Percentiles rank a stretch among this genome's conserved stretches.
These are phyloP conservation scores for Galago senegalensis DNA, from an alignment of 2,797 vertebrate species.

Conservation along the genomic window DNA sequence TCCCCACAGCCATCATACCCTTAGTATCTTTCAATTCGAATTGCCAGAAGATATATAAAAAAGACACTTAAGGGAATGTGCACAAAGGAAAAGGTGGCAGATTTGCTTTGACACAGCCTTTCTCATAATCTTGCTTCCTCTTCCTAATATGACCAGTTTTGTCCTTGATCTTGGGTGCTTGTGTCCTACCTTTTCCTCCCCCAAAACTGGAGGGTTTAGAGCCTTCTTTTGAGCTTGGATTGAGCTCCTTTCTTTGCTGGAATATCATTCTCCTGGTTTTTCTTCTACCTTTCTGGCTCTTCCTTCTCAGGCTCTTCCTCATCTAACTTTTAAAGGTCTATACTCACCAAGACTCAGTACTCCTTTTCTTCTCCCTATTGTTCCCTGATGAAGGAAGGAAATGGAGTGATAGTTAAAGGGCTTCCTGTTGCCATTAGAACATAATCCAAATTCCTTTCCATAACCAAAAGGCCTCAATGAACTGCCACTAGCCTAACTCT, in stretches of 20 bases:
- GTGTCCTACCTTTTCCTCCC: neutral
- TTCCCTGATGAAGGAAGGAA: neutral
- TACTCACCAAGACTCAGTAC: conserved; percentile 10
- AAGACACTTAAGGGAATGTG: neutral
- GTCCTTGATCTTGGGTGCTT: neutral
- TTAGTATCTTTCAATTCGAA: neutral
- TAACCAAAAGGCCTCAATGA: neutral
- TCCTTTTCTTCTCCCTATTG: conserved; percentile 33
- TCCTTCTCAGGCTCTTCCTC: neutral
- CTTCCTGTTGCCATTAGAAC: neutral
- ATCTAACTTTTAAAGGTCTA: neutral
- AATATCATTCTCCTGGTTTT: neutral
- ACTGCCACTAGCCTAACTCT: neutral
- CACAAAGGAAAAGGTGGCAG: conserved; percentile 10
- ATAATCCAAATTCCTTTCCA: conserved; percentile 14
- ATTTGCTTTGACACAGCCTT: neutral
- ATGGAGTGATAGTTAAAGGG: neutral
- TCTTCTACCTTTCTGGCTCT: neutral
- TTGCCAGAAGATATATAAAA: neutral
- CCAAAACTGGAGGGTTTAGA: neutral
- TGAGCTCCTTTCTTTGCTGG: neutral
- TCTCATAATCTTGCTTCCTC: neutral
- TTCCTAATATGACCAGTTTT: neutral
- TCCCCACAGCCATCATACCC: neutral
- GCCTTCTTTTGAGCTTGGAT: neutral